Percentiles rank a stretch among this genome's conserved stretches.
These are phyloP conservation scores for Noctua pronuba DNA, from an alignment of 2,888 invertebrate genomes.

Conservation along the genomic window DNA sequence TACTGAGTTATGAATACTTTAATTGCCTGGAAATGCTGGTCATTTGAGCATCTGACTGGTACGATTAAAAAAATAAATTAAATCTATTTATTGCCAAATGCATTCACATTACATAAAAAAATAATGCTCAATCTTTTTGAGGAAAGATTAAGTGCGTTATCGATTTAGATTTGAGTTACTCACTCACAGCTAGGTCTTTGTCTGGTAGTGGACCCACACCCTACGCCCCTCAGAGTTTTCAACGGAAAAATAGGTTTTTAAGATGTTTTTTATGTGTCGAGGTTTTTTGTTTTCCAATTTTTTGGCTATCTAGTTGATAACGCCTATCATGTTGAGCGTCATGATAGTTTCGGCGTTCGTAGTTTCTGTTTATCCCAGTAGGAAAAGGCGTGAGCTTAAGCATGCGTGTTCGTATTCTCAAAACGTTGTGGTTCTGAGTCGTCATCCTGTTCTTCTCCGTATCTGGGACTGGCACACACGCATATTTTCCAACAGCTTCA, in stretches of 20 bases:
- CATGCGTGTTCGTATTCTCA: not conserved
- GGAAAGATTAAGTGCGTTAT: too few relatives aligned
- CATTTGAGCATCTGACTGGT: not conserved
- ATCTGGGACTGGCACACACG: not conserved
- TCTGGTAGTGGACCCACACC: too few relatives aligned
- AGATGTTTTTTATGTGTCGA: too few relatives aligned
- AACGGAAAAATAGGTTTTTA: too few relatives aligned
- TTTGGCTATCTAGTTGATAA: not conserved
- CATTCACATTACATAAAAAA: too few relatives aligned
- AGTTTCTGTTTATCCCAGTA: not conserved
- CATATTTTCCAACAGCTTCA: not conserved
- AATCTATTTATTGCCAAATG: too few relatives aligned
- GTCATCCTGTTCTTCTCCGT: not conserved
- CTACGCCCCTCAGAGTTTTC: too few relatives aligned
- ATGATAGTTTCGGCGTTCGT: not conserved
- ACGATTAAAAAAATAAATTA: too few relatives aligned
- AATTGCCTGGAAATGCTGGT: not conserved
- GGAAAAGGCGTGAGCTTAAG: not conserved
- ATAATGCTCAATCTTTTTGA: too few relatives aligned
- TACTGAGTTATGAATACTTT: not conserved
- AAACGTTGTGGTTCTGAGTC: not conserved
- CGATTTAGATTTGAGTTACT: too few relatives aligned
- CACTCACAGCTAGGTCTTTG: too few relatives aligned
- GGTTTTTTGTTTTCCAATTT: too few relatives aligned
- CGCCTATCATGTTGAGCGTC: not conserved